phyloP scores from a whole-genome alignment of 2,113 vertebrate species.

The Hippocampus zosterae region DNA sequence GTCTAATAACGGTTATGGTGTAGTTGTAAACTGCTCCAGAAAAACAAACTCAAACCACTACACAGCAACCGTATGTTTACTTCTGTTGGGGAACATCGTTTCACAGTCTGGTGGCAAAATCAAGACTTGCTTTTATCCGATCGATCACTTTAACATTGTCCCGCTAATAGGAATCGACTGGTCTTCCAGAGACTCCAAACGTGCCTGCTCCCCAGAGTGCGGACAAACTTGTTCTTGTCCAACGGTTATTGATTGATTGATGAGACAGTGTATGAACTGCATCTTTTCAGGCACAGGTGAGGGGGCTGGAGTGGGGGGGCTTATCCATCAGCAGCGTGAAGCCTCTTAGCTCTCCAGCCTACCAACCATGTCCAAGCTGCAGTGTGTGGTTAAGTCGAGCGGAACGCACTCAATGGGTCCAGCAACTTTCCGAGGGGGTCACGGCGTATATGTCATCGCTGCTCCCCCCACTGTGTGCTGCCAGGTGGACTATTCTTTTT shows the following conservation, averaged over 20 bases:
- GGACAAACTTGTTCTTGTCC: background rate
- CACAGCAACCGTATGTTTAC: background rate
- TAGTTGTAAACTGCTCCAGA: background rate
- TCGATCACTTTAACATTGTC: slow-evolving; percentile 6
- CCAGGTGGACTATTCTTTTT: too few species aligned
- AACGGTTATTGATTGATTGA: slow-evolving; percentile 39
- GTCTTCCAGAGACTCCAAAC: slow-evolving; percentile 2
- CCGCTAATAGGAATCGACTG: slow-evolving; percentile 14
- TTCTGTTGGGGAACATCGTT: background rate
- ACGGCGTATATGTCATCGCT: slow-evolving; percentile 21
- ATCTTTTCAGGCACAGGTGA: background rate
- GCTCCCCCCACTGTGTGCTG: background rate
- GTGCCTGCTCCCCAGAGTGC: background rate
- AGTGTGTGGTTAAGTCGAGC: slow-evolving; percentile 26
- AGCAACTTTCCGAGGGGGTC: slow-evolving; percentile 6
- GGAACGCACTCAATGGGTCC: slow-evolving; percentile 29
- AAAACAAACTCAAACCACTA: background rate
- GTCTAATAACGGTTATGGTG: too few species aligned
- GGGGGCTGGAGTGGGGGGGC: slow-evolving; percentile 4
- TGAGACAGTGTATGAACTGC: slow-evolving; percentile 30
- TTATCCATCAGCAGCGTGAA: slow-evolving; percentile 58
- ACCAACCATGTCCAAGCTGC: slow-evolving; percentile 32
- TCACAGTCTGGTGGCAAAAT: background rate
- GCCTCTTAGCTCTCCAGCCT: slow-evolving; percentile 17
- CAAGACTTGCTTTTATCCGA: slow-evolving; percentile 11